Percentiles rank a stretch among this genome's conserved stretches.
These are phyloP conservation scores for Sepiola atlantica DNA, from an alignment of 2,888 invertebrate species.

Conservation along the genomic window DNA sequence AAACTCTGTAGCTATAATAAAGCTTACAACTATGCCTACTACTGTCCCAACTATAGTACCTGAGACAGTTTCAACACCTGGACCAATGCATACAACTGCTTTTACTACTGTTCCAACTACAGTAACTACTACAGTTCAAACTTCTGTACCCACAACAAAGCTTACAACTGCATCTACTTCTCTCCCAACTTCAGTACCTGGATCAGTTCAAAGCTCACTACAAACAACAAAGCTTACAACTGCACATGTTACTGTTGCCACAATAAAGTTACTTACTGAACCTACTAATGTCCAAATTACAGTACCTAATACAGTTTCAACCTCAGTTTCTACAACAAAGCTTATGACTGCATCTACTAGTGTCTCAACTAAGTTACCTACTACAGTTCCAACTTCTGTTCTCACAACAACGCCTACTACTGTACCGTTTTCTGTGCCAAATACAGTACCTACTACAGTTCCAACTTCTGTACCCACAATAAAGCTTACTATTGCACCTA, in stretches of 20 bases:
- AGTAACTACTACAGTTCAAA: not conserved
- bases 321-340: not conserved
- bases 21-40: not conserved
- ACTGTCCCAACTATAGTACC: not conserved
- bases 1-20: not conserved
- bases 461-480: not conserved
- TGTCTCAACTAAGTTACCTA: not conserved
- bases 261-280: no score
- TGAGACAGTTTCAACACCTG: not conserved
- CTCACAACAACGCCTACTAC: no score
- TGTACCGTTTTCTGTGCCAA: not conserved
- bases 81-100: not conserved
- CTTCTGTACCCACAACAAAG: not conserved
- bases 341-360: not conserved
- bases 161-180: not conserved
- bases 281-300: no score
- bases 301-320: not conserved
- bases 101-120: not conserved
- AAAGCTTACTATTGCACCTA: no score
- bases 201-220: no score
- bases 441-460: not conserved
- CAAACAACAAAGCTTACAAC: not conserved
- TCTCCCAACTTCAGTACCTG: not conserved
- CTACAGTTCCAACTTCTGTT: not conserved
- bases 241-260: not conserved